These are phyloP conservation scores for Meghimatium bilineatum DNA, from an alignment of 2,888 invertebrate genomes.

Conservation along the genomic window DNA sequence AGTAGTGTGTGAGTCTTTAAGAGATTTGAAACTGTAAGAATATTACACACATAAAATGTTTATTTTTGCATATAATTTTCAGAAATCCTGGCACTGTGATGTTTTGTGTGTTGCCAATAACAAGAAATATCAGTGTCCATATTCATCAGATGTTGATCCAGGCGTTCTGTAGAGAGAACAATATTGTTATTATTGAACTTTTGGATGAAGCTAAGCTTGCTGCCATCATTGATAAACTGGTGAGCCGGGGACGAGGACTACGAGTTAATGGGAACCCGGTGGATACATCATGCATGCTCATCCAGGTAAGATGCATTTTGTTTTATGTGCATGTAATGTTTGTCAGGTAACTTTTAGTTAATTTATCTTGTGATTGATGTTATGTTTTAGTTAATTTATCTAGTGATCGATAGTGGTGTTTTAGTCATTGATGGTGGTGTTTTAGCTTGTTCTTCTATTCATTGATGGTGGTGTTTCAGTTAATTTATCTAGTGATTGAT, in stretches of 20 bases:
- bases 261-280: conserved; percentile 4
- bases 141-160: conserved; percentile 44
- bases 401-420: background rate
- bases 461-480: background rate
- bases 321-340: background rate
- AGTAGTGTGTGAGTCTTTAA: too few species aligned
- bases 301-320: conserved; percentile 20
- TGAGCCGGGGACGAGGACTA: background rate
- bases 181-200: conserved; percentile 30
- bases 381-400: too few species aligned
- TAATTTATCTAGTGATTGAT: background rate
- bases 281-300: conserved; percentile 28
- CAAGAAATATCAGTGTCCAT: conserved; percentile 31
- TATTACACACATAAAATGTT: too few species aligned
- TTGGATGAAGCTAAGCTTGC: conserved; percentile 12
- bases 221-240: background rate
- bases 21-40: too few species aligned
- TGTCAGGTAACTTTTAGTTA: too few species aligned
- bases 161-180: conserved; percentile 45
- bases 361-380: too few species aligned
- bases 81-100: conserved; percentile 35
- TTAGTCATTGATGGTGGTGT: too few species aligned
- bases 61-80: background rate
- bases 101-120: conserved; percentile 40
- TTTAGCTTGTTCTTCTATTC: too few species aligned